phyloP scores from a whole-genome alignment of 2,797 vertebrate species.

The Urocyon cinereoargenteus region DNA sequence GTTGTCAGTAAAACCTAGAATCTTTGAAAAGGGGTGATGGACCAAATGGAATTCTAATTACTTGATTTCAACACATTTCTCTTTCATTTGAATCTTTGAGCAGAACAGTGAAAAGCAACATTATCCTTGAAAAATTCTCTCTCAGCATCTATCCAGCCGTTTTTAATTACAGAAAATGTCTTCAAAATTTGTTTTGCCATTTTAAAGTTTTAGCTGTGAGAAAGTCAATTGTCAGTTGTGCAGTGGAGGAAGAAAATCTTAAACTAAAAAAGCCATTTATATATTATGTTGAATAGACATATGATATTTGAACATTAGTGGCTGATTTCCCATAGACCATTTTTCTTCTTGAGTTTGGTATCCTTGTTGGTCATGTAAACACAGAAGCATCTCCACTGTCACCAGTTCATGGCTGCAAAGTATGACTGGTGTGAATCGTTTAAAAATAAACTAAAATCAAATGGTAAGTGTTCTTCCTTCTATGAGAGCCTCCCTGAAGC shows the following conservation, averaged over 20 bases:
- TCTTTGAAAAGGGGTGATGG: constrained; percentile 69
- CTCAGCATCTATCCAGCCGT: constrained; percentile 64
- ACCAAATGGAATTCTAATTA: constrained; percentile 75
- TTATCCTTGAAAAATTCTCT: constrained; percentile 71
- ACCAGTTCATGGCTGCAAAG: neutral
- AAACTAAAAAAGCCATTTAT: constrained; percentile 41
- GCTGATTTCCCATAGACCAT: constrained; percentile 30
- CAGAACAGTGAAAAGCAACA: constrained; percentile 70
- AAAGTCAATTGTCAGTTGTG: constrained; percentile 69
- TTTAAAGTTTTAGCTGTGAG: constrained; percentile 74
- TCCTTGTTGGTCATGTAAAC: neutral
- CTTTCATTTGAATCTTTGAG: constrained; percentile 73
- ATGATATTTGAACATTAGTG: constrained; percentile 51
- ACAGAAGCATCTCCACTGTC: neutral
- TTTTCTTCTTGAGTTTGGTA: constrained; percentile 23
- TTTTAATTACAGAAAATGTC: constrained; percentile 79
- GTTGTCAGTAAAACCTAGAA: constrained; percentile 75
- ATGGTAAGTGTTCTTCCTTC: neutral
- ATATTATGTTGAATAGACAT: constrained; percentile 37
- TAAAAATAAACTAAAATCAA: neutral
- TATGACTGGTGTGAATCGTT: neutral
- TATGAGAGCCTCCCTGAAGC: neutral
- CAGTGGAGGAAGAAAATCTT: constrained; percentile 51
- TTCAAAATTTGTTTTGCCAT: constrained; percentile 73
- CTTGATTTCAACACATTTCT: constrained; percentile 71